A percentile compares a stretch with the other conserved stretches of the same genome.
phyloP scores from a whole-genome alignment of 2,888 invertebrate species.

The Eudemis profundana region DNA sequence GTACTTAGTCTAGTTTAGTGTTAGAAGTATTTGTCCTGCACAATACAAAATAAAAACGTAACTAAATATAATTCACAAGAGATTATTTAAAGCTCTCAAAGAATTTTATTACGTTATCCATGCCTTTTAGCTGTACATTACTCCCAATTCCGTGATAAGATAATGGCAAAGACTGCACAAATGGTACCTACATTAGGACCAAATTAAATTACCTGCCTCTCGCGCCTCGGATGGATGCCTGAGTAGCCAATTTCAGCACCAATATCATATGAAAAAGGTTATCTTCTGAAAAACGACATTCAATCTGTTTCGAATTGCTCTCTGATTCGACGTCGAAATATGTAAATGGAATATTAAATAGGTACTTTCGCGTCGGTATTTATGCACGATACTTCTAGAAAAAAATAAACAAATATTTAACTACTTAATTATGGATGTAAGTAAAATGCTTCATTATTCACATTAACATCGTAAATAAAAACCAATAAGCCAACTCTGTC shows the following conservation, averaged over 20 bases:
- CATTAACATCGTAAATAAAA: background rate
- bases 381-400: background rate
- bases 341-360: background rate
- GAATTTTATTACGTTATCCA: conserved; percentile 34
- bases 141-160: conserved; percentile 36
- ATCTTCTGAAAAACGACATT: conserved; percentile 27
- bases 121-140: conserved; percentile 34
- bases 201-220: conserved; percentile 40
- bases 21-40: no score
- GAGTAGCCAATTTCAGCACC: conserved; percentile 39
- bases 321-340: conserved; percentile 23
- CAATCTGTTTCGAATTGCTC: conserved; percentile 20
- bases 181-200: conserved; percentile 39
- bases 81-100: conserved; percentile 19
- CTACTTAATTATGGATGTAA: no score
- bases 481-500: background rate
- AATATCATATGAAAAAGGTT: conserved; percentile 36
- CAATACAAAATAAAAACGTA: background rate
- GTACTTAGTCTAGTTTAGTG: no score
- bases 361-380: background rate
- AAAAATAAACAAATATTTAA: no score
- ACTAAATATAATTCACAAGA: conserved; percentile 20
- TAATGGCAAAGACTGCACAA: conserved; percentile 39
- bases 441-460: background rate
- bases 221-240: conserved; percentile 32